Base-by-base conservation (phyloP, 2,888 invertebrate genomes). In the Drosophila siamana region DNA sequence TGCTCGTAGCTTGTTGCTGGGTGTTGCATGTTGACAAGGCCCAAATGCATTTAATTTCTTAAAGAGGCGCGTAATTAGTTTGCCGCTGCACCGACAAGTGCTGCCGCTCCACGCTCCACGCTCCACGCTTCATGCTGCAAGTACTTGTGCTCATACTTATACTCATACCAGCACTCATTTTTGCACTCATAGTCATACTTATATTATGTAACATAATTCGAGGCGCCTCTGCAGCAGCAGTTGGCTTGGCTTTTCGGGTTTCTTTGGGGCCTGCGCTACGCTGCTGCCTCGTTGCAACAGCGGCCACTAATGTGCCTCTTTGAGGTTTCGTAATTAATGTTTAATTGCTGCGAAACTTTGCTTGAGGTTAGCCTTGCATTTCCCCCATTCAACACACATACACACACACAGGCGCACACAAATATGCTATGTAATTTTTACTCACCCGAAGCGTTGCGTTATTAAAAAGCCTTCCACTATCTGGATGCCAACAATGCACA, bases 11-110 rank as follows among this genome's bases (percentile, higher is more conserved):
- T 63, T 74, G 73, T 56, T 36, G 38, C 54, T 47, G 77, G 77
- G 57, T 65, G 76, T 72, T 78, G 80, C 69, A 52, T 69, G 78
- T 78, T 86, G 86, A 67, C 84, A 80, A 76, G 77, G 71, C 80
- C 80, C 74, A 85, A 84, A 84, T 88, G 88, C 86, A 84, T 88
- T 86, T 88, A 86, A 84, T 84, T 88, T 86, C 88, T 83, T 80
- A 78, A 88, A 83, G 80, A 80, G 74, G 71, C 88, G 84, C 84
- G 71, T 84, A 84, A 84, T 86, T 88, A 88, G 84, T 84, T 84
- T 77, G 77, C 67, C 70, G 68, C 55, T 75, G 75, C 73, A 72
- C 52, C 61, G 46, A 47, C 69, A 46, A 73, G 78, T 66, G 41
- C 62, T 26, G 5, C 41, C 63, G 41, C 62, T 26, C 7, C 41